Evolutionary conservation across 2,113 vertebrate genomes (phyloP), one percentile per base, ranked within the genome.

Genomic region (Phyllostomus hastatus): DNA sequence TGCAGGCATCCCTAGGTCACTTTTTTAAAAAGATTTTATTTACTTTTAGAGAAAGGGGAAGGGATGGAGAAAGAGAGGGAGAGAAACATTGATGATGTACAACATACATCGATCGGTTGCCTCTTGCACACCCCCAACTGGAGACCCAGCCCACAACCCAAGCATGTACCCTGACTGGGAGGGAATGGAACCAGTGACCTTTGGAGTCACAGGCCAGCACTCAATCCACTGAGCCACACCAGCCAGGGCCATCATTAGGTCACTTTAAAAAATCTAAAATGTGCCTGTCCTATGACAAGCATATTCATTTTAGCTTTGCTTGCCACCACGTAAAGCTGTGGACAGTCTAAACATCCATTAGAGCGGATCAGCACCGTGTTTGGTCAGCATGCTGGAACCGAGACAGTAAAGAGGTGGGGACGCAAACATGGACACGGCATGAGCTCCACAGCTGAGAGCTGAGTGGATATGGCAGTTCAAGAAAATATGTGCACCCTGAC

Each of bases 341-440:
- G 70, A 52, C n/a, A 35, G 41, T 52, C 19, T 24, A 2, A 52
- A n/a, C 24, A 52, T 7, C 70, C 19, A 2, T 11, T n/a, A 22
- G 9, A 48, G 48, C 35, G 35, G 26, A 38, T 26, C 46, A 83
- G 76, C 31, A 14, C 22, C 3, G 8, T 7, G 41, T 28, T 3
- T 2, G 1, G 2, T 33, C 59, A 46, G 54, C 17, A n/a, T 1
- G 1, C 4, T 20, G 48, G 50, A 31, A 41, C 9, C 26, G 2
- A 61, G 33, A 38, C 10, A 7, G 2, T 52, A 79, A 64, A 52
- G 8, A 67, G 61, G 46, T 0, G 0, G 22, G 9, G 17, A 1
- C 46, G 35, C 3, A 0, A n/a, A 59, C 10, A 2, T 19, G 41
- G 31, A 75, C 14, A 8, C 17, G 11, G 64, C 35, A 50, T 79